Base-by-base conservation (phyloP, 2,797 vertebrate genomes). In the Passerculus sandwichensis region DNA sequence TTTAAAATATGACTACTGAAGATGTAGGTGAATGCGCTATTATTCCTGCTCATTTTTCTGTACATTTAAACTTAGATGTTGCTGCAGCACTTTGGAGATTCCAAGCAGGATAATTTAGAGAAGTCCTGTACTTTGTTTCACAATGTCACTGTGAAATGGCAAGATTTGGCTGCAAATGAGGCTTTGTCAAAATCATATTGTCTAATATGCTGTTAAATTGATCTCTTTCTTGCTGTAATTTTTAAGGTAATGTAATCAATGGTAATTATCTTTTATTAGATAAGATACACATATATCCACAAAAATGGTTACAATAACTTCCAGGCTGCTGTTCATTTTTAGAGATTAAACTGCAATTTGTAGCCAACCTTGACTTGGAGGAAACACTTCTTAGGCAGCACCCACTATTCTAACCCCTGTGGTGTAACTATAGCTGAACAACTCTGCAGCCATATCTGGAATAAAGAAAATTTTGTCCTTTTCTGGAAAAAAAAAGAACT, bases 1-100 rank as follows among this genome's bases (percentile, higher is more conserved):
- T 32, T 77, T 65, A 42, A 71, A 72, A 54, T n/a, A 69, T 25
- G 4, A 14, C 3, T 50, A 10, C 22, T 8, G 3, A 62, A 78
- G 66, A 27, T 61, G 18, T 2, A 36, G 15, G 2, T 0, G 34
- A 71, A 6, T 2, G 9, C 38, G 3, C 0, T 36, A 11, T 18
- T 51, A 30, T 16, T 72, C 20, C 44, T 81, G 9, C 2, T 15
- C 14, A 18, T 3, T 54, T 66, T 73, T 45, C 26, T 81, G 21
- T 17, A 4, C 25, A 26, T 45, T 65, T 32, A 66, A 54, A 62
- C 30, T 5, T 7, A 53, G 18, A 44, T 11, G 6, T 32, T 86
- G 10, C 25, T 50, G 17, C 13, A 77, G 20, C 4, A 29, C 13
- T 65, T 30, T 22, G n/a, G 23, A 77, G 10, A 74, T 6, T 27